These are phyloP conservation scores for Tetramorium alpestre DNA, from an alignment of 1,140 invertebrate genomes.

Conservation along the genomic window DNA sequence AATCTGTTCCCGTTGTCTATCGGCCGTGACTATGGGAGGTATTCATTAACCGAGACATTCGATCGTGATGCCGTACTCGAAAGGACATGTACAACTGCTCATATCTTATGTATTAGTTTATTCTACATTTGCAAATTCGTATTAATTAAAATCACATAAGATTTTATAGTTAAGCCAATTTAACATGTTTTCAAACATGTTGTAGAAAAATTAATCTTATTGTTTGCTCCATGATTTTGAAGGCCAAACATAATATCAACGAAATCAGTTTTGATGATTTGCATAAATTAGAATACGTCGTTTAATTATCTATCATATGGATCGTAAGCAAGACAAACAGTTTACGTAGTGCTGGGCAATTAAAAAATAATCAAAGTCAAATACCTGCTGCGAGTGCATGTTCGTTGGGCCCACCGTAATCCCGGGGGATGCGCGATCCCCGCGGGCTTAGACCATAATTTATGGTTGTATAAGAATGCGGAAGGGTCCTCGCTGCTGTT, in stretches of 20 bases:
- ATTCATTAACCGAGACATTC: constrained; percentile 62
- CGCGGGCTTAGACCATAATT: constrained; percentile 81
- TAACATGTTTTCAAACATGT: neutral
- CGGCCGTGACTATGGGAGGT: constrained; percentile 22
- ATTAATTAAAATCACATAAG: neutral
- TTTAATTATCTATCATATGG: constrained; percentile 21
- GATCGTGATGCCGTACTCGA: constrained; percentile 29
- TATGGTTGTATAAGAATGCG: constrained; percentile 84
- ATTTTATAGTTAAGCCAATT: neutral
- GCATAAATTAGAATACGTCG: constrained; percentile 22
- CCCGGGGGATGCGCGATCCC: constrained; percentile 65
- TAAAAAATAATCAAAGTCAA: constrained; percentile 77
- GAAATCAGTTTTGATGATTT: neutral
- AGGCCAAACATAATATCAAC: neutral
- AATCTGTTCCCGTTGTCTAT: constrained; percentile 69
- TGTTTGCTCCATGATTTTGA: neutral
- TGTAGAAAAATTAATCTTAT: neutral
- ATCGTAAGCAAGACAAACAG: constrained; percentile 38
- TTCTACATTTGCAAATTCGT: neutral
- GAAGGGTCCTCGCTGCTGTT: constrained; percentile 80
- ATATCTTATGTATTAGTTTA: neutral
- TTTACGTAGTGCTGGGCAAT: constrained; percentile 55
- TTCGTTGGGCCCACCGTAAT: constrained; percentile 63
- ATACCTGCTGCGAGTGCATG: constrained; percentile 43
- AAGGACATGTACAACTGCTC: constrained; percentile 25